A percentile compares a stretch with the other conserved stretches of the same genome.
Conservation (phyloP, 2,797 vertebrate genomes). For the Sternarchorhynchus goeldii region DNA sequence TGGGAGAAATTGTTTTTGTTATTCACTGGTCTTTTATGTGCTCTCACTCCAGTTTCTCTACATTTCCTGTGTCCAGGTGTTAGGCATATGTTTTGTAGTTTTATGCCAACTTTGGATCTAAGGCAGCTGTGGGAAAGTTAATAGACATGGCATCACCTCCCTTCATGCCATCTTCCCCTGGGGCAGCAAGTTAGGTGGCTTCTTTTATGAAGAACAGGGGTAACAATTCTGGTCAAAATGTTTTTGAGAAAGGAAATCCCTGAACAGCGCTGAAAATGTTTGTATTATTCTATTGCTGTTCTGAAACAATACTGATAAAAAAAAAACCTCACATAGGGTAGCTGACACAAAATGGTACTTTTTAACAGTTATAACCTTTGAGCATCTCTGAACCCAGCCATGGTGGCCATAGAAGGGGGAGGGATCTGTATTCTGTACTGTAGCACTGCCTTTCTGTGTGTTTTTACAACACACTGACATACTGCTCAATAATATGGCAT, state of each 20-base stretch:
- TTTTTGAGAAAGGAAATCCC: neutral
- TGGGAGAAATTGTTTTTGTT: slow-evolving; percentile 57
- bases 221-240: too few relatives aligned
- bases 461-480: neutral
- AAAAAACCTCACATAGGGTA: neutral
- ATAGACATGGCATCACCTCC: slow-evolving; percentile 54
- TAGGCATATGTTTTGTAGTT: slow-evolving; percentile 66
- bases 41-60: slow-evolving; percentile 52
- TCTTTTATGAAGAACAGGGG: slow-evolving; percentile 58
- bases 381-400: too few relatives aligned
- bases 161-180: slow-evolving; percentile 66
- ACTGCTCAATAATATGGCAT: slow-evolving; percentile 1
- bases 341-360: neutral
- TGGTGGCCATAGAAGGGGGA: neutral
- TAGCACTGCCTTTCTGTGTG: neutral
- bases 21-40: slow-evolving; percentile 63
- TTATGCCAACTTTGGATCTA: slow-evolving; percentile 68
- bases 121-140: slow-evolving; percentile 60
- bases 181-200: slow-evolving; percentile 61
- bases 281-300: too few relatives aligned
- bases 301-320: slow-evolving; percentile 1
- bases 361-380: too few relatives aligned
- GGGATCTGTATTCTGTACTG: neutral
- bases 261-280: neutral
- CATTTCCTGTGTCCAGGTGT: slow-evolving; percentile 76